Base-by-base conservation (phyloP, 1,140 invertebrate genomes). In the Telenomus remus region DNA sequence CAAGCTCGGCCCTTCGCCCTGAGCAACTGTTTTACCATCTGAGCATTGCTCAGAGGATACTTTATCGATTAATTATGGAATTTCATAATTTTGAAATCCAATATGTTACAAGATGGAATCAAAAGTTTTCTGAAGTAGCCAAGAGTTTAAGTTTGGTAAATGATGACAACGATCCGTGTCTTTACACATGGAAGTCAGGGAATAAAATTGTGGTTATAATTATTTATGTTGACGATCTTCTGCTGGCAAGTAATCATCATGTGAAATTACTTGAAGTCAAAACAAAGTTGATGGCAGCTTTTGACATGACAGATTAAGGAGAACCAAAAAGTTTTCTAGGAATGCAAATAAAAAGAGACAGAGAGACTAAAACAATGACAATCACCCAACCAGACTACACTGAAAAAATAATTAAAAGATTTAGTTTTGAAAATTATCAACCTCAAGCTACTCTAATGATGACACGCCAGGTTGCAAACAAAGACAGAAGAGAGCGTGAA, bases 101-200 rank as follows among this genome's bases (percentile, higher is more conserved):
- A n/a, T n/a, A n/a, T n/a, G n/a, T n/a, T n/a, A n/a, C n/a, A 39
- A 10, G 65, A 6, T 89, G 86, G 86, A 82, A 87, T 65, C 59
- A 82, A 27, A 66, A 44, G 53, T 73, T 80, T 12, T 54, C 43
- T 19, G 33, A 63, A 48, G 46, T 59, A 5, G 54, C 59, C 0
- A 59, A 15, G 0, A 4, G 3, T 39, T 9, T 39, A 4, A 9
- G 37, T 2, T 9, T 39, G 1, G n/a, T 39, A 11, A 39, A n/a
- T 39, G 37, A 39, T 39, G 37, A 11, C 3, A 9, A 39, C 37
- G 37, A 39, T 39, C 37, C 37, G 3, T 39, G 37, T n/a, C n/a
- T n/a, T 39, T 39, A 9, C 9, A 4, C 9, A 11, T 9, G 1
- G 3, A n/a, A 9, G 9, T 11, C 9, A 11, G 37, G 8, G 1